A percentile compares a stretch with the other conserved stretches of the same genome.
Conservation (phyloP, 2,113 vertebrate species). For the Anguilla rostrata region DNA sequence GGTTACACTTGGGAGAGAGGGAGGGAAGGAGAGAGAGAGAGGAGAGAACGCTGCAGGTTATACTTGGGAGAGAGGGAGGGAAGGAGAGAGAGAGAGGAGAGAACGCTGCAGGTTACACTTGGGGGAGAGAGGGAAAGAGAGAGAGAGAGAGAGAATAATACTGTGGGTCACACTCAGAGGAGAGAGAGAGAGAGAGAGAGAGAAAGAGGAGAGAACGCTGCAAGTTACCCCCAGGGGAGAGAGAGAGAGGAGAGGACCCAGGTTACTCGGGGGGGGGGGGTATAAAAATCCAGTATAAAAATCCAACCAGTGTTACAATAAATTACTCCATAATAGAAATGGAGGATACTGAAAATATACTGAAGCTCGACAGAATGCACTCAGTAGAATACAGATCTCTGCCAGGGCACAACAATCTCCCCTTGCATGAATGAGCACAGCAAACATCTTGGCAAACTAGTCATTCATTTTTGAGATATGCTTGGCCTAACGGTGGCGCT, state of each 20-base stretch:
- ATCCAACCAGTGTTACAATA: neutral
- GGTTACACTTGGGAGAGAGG: slow-evolving; percentile 54
- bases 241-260: slow-evolving; percentile 83
- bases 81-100: slow-evolving; percentile 27
- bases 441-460: no score
- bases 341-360: no score
- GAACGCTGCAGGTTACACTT: slow-evolving; percentile 63
- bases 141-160: slow-evolving; percentile 25
- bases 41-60: slow-evolving; percentile 70
- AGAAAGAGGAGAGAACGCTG: slow-evolving; percentile 59
- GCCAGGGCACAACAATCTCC: no score
- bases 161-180: slow-evolving; percentile 59
- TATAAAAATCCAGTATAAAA: neutral
- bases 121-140: slow-evolving; percentile 45
- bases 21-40: slow-evolving; percentile 1
- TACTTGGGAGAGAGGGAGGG: slow-evolving; percentile 33
- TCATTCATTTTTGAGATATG: no score
- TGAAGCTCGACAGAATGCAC: no score
- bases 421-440: no score
- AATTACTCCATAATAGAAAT: no score
- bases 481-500: no score
- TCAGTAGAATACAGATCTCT: no score
- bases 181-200: slow-evolving; percentile 36
- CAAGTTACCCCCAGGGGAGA: slow-evolving; percentile 54
- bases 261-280: slow-evolving; percentile 37